These are phyloP conservation scores for Tenrec ecaudatus DNA, from an alignment of 2,113 vertebrate species.

Conservation along the genomic window DNA sequence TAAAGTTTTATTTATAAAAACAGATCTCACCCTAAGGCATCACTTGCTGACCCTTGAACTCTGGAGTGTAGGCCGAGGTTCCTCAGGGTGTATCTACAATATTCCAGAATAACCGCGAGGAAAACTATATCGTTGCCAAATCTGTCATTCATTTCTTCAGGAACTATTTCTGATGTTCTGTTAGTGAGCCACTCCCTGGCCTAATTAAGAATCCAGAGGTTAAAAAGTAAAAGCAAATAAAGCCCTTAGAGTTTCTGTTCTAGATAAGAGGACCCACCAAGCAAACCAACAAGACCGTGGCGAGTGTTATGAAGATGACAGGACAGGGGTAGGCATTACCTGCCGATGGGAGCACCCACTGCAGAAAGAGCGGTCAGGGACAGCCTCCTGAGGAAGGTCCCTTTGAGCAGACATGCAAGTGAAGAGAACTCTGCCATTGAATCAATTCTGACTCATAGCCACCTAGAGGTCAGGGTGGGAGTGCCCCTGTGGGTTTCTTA, in stretches of 20 bases:
- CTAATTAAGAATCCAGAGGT: background rate
- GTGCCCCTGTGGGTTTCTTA: too few relatives aligned
- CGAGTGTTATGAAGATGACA: background rate
- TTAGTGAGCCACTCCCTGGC: background rate
- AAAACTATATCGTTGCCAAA: background rate
- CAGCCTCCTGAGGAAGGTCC: background rate
- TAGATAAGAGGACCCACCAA: background rate
- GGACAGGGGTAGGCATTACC: background rate
- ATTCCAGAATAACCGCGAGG: background rate
- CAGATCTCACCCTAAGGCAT: background rate
- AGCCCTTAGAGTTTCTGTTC: background rate
- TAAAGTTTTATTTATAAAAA: conserved; percentile 56
- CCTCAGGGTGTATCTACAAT: background rate
- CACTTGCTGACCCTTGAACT: background rate
- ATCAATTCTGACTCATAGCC: too few relatives aligned
- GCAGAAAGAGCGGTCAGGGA: background rate
- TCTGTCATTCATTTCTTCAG: background rate
- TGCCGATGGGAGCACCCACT: background rate
- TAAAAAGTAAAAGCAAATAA: background rate
- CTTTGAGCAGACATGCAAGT: background rate
- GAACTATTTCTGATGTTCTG: background rate
- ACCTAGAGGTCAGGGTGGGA: too few relatives aligned
- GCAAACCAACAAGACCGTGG: background rate
- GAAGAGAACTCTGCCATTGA: too few relatives aligned
- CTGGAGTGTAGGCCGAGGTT: background rate